Conservation (phyloP, 2,797 vertebrate genomes). For the Hoplostethus mediterraneus region DNA sequence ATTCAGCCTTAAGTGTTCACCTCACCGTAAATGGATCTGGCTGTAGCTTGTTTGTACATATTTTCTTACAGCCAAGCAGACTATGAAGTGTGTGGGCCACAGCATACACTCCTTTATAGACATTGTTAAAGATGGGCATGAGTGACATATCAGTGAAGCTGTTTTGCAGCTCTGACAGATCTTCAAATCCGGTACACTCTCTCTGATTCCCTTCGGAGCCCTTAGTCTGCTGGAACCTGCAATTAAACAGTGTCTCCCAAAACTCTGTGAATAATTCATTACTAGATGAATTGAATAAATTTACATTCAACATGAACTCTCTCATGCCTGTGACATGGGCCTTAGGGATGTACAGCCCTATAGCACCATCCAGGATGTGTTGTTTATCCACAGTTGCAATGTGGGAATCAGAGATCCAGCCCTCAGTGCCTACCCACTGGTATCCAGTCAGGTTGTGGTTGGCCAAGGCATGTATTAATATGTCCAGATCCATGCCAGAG, state of each 20-base stretch:
- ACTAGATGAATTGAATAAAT: slow-evolving; percentile 63
- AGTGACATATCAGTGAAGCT: slow-evolving; percentile 79
- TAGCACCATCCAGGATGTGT: slow-evolving; percentile 77
- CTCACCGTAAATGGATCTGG: slow-evolving; percentile 73
- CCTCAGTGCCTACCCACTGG: slow-evolving; percentile 82
- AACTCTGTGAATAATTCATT: slow-evolving; percentile 71
- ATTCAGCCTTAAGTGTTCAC: not conserved
- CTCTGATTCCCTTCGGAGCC: slow-evolving; percentile 6
- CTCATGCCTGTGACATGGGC: slow-evolving; percentile 73
- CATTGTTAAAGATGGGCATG: slow-evolving; percentile 78
- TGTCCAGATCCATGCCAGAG: slow-evolving; percentile 59
- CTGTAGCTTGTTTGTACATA: slow-evolving; percentile 58
- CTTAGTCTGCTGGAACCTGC: slow-evolving; percentile 45
- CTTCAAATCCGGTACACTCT: slow-evolving; percentile 72
- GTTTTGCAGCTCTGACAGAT: slow-evolving; percentile 64
- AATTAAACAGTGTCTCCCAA: slow-evolving; percentile 79
- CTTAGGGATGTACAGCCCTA: slow-evolving; percentile 81
- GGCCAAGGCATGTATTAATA: slow-evolving; percentile 56
- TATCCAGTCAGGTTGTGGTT: slow-evolving; percentile 76
- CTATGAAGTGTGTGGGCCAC: slow-evolving; percentile 78
- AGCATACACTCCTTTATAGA: slow-evolving; percentile 83
- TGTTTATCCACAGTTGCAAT: slow-evolving; percentile 61
- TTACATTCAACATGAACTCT: slow-evolving; percentile 76
- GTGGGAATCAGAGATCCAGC: slow-evolving; percentile 80
- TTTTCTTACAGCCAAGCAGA: slow-evolving; percentile 70